Conservation (phyloP, 2,113 vertebrate genomes). For the Macrotis lagotis region DNA sequence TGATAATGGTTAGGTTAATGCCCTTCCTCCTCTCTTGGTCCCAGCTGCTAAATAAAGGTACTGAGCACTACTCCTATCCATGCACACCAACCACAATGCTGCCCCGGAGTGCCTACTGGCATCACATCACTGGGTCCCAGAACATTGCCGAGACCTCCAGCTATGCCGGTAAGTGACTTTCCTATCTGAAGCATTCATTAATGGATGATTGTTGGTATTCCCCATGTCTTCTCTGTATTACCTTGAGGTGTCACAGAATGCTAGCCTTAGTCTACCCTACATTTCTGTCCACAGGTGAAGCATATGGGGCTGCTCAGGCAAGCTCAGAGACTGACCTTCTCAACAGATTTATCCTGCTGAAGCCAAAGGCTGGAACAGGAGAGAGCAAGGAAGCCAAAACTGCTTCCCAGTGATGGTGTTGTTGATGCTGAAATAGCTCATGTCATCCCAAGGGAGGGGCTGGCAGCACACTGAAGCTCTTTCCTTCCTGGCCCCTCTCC, state of each 20-base stretch:
- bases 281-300: constrained; percentile 78
- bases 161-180: constrained; percentile 81
- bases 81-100: constrained; percentile 95
- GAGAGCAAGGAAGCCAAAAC: constrained; percentile 73
- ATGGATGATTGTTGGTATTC: not conserved
- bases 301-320: constrained; percentile 74
- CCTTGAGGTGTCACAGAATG: not conserved
- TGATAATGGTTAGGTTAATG: not conserved
- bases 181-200: not conserved
- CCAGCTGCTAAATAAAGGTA: constrained; percentile 91
- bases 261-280: not conserved
- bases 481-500: not conserved
- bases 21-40: not conserved
- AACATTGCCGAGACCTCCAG: constrained; percentile 85
- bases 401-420: constrained; percentile 76
- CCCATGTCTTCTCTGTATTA: rapidly evolving
- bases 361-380: constrained; percentile 82
- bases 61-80: constrained; percentile 91
- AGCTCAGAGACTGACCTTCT: constrained; percentile 85
- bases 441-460: not conserved
- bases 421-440: not conserved
- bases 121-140: constrained; percentile 95
- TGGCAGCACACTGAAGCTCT: not conserved
- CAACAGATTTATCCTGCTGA: constrained; percentile 85
- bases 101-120: constrained; percentile 97